Base-by-base conservation (phyloP, 2,113 vertebrate genomes). In the Epinephelus lanceolatus region DNA sequence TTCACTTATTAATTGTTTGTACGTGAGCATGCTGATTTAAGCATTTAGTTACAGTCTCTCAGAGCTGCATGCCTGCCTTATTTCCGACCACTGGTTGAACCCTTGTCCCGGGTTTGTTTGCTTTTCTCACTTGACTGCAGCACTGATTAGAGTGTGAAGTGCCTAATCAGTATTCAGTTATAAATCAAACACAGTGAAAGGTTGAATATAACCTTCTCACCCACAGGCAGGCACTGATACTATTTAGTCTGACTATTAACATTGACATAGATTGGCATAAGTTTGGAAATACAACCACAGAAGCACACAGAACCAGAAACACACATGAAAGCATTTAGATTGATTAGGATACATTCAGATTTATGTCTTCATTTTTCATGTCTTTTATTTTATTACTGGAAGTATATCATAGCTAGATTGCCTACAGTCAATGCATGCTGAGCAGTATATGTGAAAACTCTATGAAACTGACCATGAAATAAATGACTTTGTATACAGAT, bases 71-170 rank as follows among this genome's bases (percentile, higher is more conserved):
- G 11, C 8, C 42, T 45, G 47, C 3, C 53, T 27, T 30, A 3
- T 23, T 66, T 47, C 6, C 21, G 3, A 5, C 15, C 11, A 53
- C 3, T 19, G 23, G 23, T 5, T 27, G 45, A 67, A 51, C 15
- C 4, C 4, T 49, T 19, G 1, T 49, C 8, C 7, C n/a, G 21
- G 3, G 42, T 49, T 49, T 52, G 15, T 68, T 49, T 73, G 25
- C 17, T 45, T 72, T 21, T 67, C 12, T 33, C 19, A 23, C 25
- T 13, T 70, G 27, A 70, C 60, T 71, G 49, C 57, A 45, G 47
- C 33, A 53, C 27, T 61, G 57, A 79, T 79, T 52, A 53, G 7
- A 45, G 30, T 53, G 8, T 53, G n/a, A 62, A 45, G n/a, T 42
- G n/a, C 49, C 7, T 30, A 27, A 63, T 71, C 49, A 21, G 47